Conservation (phyloP, 1,140 invertebrate genomes). For the Popillia japonica region DNA sequence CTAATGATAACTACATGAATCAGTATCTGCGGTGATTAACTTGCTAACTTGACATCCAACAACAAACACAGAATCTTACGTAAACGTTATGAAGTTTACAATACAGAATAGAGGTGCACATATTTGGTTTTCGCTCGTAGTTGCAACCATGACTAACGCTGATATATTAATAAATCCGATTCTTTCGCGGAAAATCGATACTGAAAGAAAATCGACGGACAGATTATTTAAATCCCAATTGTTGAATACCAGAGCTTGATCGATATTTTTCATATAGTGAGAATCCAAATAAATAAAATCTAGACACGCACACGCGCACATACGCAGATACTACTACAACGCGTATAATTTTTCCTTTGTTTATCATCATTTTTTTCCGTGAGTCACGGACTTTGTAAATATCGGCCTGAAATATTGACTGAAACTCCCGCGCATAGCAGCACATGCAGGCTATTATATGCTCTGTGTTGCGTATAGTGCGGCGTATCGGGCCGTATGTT, state of each 20-base stretch:
- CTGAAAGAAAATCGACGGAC: no score
- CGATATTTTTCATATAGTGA: no score
- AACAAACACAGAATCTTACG: background rate
- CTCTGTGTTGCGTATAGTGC: no score
- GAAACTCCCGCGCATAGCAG: background rate
- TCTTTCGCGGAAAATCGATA: no score
- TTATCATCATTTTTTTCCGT: conserved; percentile 1
- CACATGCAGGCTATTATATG: background rate
- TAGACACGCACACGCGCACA: no score
- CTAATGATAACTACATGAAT: conserved; percentile 6
- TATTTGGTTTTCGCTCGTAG: background rate
- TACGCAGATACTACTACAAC: background rate
- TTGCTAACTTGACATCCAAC: background rate
- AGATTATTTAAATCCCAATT: no score
- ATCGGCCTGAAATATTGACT: background rate
- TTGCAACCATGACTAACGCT: background rate
- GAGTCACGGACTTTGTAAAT: conserved; percentile 6
- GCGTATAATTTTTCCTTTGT: conserved; percentile 10
- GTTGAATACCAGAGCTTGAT: no score
- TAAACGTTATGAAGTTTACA: conserved; percentile 7
- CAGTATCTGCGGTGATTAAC: background rate
- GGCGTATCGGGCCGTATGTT: conserved; percentile 8
- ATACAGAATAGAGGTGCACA: background rate
- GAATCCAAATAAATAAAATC: no score
- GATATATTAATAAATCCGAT: conserved; percentile 4